A percentile compares a stretch with the other conserved stretches of the same genome.
Conservation (phyloP, 1,140 invertebrate genomes). For the Teleogryllus occipitalis region DNA sequence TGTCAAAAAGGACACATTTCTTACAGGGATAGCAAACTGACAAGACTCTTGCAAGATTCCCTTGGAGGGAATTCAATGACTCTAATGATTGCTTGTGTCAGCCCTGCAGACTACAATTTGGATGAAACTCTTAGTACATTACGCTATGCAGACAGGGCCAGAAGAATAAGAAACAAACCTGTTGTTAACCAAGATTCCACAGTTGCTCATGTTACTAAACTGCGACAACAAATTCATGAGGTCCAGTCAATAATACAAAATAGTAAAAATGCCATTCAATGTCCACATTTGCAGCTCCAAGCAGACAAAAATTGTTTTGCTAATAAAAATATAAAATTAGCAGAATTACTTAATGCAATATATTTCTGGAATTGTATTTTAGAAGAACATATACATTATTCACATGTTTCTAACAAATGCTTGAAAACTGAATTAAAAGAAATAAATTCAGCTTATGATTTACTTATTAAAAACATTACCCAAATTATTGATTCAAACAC, state of each 20-base stretch:
- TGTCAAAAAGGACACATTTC: conserved; percentile 32
- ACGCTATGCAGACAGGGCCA: not conserved
- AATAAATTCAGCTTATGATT: conserved; percentile 31
- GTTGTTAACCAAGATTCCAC: conserved; percentile 81
- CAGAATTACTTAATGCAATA: conserved; percentile 46
- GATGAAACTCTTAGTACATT: conserved; percentile 7
- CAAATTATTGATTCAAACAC: conserved; percentile 41
- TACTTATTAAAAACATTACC: conserved; percentile 30
- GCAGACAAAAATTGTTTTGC: conserved; percentile 40
- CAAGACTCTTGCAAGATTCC: conserved; percentile 6
- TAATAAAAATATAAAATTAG: conserved; percentile 50
- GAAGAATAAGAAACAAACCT: conserved; percentile 49
- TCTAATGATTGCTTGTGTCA: conserved; percentile 9
- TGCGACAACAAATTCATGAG: conserved; percentile 28
- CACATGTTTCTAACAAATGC: conserved; percentile 53
- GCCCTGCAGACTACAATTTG: conserved; percentile 9
- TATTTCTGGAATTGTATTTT: conserved; percentile 48
- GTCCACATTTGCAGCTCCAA: conserved; percentile 40
- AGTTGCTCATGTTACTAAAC: conserved; percentile 51
- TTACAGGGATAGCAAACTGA: conserved; percentile 10
- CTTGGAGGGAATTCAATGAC: not conserved
- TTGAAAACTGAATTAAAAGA: conserved; percentile 54
- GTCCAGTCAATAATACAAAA: conserved; percentile 31
- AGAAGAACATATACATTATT: conserved; percentile 50
- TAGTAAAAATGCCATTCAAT: too few species aligned